Percentiles rank a stretch among this genome's conserved stretches.
These are phyloP conservation scores for Lineus longissimus DNA, from an alignment of 1,140 invertebrate species.

Conservation along the genomic window DNA sequence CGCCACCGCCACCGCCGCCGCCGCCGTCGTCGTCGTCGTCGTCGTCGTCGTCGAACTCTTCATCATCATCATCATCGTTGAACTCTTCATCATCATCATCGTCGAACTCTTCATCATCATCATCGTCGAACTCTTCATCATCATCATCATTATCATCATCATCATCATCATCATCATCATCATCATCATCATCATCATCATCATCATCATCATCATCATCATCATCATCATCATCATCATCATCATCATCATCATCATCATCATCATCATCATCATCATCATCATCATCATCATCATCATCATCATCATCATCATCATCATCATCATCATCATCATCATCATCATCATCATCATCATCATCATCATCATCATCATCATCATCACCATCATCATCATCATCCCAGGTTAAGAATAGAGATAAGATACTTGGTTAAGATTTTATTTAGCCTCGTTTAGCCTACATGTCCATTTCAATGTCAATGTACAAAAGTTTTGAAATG, in stretches of 20 bases:
- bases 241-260: constrained; percentile 11
- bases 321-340: constrained; percentile 9
- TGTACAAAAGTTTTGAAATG: background rate
- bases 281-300: constrained; percentile 11
- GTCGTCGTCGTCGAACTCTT: too few species aligned
- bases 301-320: constrained; percentile 11
- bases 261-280: constrained; percentile 11
- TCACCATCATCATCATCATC: background rate
- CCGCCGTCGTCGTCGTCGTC: constrained; percentile 6
- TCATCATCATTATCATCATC: constrained; percentile 10
- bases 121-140: too few species aligned
- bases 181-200: constrained; percentile 11
- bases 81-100: too few species aligned
- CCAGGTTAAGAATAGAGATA: background rate
- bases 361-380: background rate
- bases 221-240: constrained; percentile 11
- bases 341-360: background rate
- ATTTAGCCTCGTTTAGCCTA: background rate
- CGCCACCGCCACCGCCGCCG: background rate
- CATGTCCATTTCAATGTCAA: background rate
- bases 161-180: constrained; percentile 11
- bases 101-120: too few species aligned
- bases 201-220: constrained; percentile 11
- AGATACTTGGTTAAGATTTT: background rate
- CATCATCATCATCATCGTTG: too few species aligned